These are phyloP conservation scores for Okapia johnstoni DNA, from an alignment of 2,113 vertebrate genomes.

Conservation along the genomic window DNA sequence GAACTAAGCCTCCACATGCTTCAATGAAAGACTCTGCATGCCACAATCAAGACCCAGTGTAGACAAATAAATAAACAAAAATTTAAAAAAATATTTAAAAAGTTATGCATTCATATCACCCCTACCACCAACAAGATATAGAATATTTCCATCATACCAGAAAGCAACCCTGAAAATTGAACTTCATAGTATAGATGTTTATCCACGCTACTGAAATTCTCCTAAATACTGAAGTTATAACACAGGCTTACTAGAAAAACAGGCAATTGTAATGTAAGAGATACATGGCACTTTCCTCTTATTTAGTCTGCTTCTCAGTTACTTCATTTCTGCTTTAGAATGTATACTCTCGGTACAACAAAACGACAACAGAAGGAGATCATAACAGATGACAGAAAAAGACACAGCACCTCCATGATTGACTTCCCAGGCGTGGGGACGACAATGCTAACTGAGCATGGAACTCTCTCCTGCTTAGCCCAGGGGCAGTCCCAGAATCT, in stretches of 20 bases:
- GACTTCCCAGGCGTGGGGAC: background rate
- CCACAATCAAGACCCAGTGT: background rate
- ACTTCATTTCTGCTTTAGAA: background rate
- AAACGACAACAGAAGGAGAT: background rate
- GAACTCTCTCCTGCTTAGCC: background rate
- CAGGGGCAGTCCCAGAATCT: background rate
- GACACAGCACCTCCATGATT: background rate
- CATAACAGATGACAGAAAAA: background rate
- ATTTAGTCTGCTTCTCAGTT: background rate
- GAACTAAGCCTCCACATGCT: background rate
- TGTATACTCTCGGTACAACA: background rate
- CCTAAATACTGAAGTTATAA: background rate
- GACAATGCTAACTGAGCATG: background rate
- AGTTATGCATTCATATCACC: background rate
- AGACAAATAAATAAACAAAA: background rate
- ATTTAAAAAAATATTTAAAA: background rate
- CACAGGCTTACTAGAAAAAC: background rate
- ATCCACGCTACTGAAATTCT: background rate
- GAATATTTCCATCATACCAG: background rate
- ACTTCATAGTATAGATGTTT: background rate
- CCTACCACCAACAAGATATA: background rate
- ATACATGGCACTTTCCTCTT: background rate
- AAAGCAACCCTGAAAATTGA: background rate
- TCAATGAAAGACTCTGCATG: background rate
- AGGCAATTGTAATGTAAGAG: background rate